Evolutionary conservation across 2,113 vertebrate species (phyloP).

Genomic region (Trichomycterus rosablanca): DNA sequence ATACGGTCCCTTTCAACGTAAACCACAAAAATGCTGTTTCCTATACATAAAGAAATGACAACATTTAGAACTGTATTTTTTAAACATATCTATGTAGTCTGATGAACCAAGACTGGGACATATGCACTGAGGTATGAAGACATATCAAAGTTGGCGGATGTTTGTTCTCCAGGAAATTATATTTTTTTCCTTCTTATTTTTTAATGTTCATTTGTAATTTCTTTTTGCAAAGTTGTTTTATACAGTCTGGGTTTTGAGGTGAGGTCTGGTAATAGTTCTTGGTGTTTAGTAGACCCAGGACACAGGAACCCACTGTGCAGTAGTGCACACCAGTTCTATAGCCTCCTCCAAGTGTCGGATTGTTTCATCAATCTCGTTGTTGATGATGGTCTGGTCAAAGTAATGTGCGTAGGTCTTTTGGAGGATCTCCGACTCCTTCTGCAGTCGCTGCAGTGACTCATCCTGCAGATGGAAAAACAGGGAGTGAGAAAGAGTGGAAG

Average conservation of each 20-base stretch:
- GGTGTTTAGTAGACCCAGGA: conserved; percentile 83
- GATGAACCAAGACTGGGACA: conserved; percentile 76
- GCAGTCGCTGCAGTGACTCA: conserved; percentile 94
- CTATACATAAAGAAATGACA: conserved; percentile 94
- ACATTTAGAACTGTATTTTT: conserved; percentile 74
- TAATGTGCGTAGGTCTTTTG: conserved; percentile 98
- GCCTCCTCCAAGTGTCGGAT: conserved; percentile 96
- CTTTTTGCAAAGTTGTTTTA: conserved; percentile 48
- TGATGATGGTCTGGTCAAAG: conserved; percentile 98
- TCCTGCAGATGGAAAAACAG: conserved; percentile 67
- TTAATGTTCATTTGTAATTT: conserved; percentile 45
- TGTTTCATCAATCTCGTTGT: conserved; percentile 99
- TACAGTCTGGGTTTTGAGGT: conserved; percentile 34
- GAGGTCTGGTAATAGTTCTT: conserved; percentile 2
- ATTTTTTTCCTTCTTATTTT: conserved; percentile 28
- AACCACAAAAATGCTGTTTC: conserved; percentile 69
- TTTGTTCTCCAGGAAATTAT: conserved; percentile 59
- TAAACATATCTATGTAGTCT: conserved; percentile 86
- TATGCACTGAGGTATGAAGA: conserved; percentile 72
- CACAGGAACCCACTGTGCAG: conserved; percentile 94
- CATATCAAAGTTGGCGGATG: conserved; percentile 65
- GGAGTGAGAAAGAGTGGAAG: background rate
- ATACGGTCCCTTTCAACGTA: too few species aligned
- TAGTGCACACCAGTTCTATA: conserved; percentile 91
- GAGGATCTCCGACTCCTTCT: conserved; percentile 96